Percentiles rank a stretch among this genome's conserved stretches.
phyloP scores from a whole-genome alignment of 2,888 invertebrate genomes.

The Brassicogethes aeneus region DNA sequence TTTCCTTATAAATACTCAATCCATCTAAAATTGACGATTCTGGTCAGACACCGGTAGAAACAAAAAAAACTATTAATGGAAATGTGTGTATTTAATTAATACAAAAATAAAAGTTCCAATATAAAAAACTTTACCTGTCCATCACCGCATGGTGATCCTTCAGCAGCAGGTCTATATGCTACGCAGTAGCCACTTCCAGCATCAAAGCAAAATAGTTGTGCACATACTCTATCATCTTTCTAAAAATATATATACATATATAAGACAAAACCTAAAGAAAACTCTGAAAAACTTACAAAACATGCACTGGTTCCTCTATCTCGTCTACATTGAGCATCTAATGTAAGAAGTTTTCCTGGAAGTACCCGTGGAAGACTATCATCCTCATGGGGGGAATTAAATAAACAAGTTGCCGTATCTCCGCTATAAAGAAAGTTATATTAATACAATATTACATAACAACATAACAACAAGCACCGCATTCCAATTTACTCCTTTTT shows the following conservation, averaged over 20 bases:
- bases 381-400: conserved; percentile 90
- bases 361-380: conserved; percentile 80
- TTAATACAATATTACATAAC: neutral
- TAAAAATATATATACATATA: no score
- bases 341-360: conserved; percentile 78
- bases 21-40: no score
- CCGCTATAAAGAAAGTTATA: conserved; percentile 52
- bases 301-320: conserved; percentile 85
- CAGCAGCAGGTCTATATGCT: conserved; percentile 89
- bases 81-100: no score
- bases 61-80: no score
- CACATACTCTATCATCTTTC: conserved; percentile 94
- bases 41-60: no score
- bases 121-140: conserved; percentile 59
- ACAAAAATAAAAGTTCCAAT: neutral
- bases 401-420: conserved; percentile 87
- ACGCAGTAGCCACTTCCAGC: conserved; percentile 92
- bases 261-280: conserved; percentile 7
- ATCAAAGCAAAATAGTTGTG: conserved; percentile 92
- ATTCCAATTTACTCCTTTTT: no score
- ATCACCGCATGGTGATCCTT: conserved; percentile 88
- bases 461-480: no score
- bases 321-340: conserved; percentile 88
- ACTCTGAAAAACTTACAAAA: conserved; percentile 61
- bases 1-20: no score